Base-by-base conservation (phyloP, 1,140 invertebrate species). In the Hyposmocoma kahamanoa region DNA sequence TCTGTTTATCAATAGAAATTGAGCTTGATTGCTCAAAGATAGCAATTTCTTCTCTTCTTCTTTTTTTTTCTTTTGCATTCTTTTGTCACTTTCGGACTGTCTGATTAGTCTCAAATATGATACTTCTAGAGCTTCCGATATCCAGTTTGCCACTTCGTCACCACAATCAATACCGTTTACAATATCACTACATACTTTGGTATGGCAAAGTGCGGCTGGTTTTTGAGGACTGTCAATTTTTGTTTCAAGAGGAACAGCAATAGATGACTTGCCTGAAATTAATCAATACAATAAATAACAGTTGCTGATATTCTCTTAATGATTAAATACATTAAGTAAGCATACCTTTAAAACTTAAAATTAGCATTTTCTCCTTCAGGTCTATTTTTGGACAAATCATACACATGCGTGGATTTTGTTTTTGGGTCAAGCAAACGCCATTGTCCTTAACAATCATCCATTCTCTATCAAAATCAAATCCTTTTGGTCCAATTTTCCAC, bases 371-470 rank as follows among this genome's bases (percentile, higher is more conserved):
- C 2, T 77, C 77, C 36, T 90, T 67, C 21, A 92, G 72, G 84
- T 94, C 87, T 52, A 97, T 89, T 8, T 78, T 68, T 2, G 97
- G 96, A 61, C 84, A 88, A n/a, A 99, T 90, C 19, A 94, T 80
- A 83, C 96, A 97, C 64, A 98, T 87, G 54, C 88, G 90, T 0
- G 92, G 89, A 62, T 93, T 90, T 44, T 93, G 90, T 75, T 98
- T 98, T 79, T 98, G 96, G 21, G 95, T 97, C 11, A 98, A 71
- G 49, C 92, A 93, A 32, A 93, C 89, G 18, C 96, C 96, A 65
- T 90, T 87, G 21, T 86, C 82, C 57, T 91, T 94, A 1, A 97
- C 88, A 49, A 99, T 92, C 93, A 98, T 96, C 96, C 96, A 98
- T 66, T 94, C 89, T 61, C 97, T 88, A 80, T 99, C 97, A 78